phyloP scores from a whole-genome alignment of 1,140 invertebrate genomes.

The Drosophila nigromelanica region DNA sequence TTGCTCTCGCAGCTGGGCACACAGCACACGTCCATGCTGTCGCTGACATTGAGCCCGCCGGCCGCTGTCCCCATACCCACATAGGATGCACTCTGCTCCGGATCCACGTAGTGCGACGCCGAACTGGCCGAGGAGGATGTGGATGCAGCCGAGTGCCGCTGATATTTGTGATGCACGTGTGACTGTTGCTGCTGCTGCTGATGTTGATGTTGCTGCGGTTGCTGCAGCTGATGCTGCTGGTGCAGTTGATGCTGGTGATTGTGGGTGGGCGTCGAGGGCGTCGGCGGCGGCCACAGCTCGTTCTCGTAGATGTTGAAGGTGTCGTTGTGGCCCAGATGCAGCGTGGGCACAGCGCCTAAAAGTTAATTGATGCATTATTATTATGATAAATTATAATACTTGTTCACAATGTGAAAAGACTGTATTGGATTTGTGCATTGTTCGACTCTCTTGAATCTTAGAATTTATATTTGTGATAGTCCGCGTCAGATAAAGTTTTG shows the following conservation, averaged over 20 bases:
- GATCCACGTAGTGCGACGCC: slow-evolving; percentile 64
- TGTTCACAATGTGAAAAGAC: too few species aligned
- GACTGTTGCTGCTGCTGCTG: slow-evolving; percentile 38
- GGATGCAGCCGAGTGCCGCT: slow-evolving; percentile 65
- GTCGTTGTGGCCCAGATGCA: slow-evolving; percentile 78
- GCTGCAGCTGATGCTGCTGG: slow-evolving; percentile 31
- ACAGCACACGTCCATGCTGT: slow-evolving; percentile 74
- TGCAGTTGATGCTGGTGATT: slow-evolving; percentile 29
- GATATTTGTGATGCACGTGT: slow-evolving; percentile 58
- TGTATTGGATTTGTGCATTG: too few species aligned
- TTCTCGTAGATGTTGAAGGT: slow-evolving; percentile 81
- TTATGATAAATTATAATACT: too few species aligned
- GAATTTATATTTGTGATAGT: too few species aligned
- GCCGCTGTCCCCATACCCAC: slow-evolving; percentile 34
- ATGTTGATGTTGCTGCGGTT: slow-evolving; percentile 37
- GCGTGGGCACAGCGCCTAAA: slow-evolving; percentile 72
- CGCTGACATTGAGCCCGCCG: slow-evolving; percentile 51
- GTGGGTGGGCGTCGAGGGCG: slow-evolving; percentile 32
- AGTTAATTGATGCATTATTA: not conserved
- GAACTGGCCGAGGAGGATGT: slow-evolving; percentile 72
- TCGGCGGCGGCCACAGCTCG: slow-evolving; percentile 73
- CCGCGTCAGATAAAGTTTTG: too few species aligned
- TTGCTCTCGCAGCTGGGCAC: slow-evolving; percentile 77
- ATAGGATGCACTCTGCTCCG: slow-evolving; percentile 55
- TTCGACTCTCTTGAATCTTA: too few species aligned